Conservation (phyloP, 2,888 invertebrate species). For the Morpho helenor region DNA sequence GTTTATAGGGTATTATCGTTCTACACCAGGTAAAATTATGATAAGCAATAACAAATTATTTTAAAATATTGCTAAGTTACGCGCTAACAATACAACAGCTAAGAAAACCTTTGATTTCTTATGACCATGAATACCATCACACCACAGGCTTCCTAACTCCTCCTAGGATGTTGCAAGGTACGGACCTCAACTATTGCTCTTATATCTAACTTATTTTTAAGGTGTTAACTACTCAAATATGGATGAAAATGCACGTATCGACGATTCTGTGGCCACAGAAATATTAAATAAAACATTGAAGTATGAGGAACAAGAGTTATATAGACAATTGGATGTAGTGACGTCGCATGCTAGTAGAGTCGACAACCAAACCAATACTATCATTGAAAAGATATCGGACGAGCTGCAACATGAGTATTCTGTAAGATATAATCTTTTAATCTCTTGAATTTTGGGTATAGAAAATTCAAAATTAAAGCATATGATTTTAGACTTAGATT, state of each 20-base stretch:
- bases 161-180: not conserved
- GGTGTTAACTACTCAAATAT: constrained; percentile 50
- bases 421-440: constrained; percentile 37
- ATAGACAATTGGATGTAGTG: constrained; percentile 48
- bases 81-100: not conserved
- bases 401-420: constrained; percentile 51
- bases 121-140: too few species aligned
- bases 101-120: not conserved
- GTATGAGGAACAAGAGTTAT: constrained; percentile 54
- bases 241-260: constrained; percentile 52
- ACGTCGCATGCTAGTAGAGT: constrained; percentile 56
- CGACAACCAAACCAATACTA: constrained; percentile 64
- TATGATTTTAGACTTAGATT: too few species aligned
- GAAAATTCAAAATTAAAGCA: too few species aligned
- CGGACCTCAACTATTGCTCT: not conserved
- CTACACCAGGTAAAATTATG: too few species aligned
- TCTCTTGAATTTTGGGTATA: too few species aligned
- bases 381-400: constrained; percentile 61
- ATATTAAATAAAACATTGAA: constrained; percentile 55
- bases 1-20: too few species aligned
- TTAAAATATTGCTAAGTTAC: not conserved
- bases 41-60: too few species aligned
- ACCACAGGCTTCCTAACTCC: too few species aligned
- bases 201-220: constrained; percentile 21
- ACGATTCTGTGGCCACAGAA: constrained; percentile 56